Conservation (phyloP, 2,888 invertebrate genomes). For the Conchocele bisecta region DNA sequence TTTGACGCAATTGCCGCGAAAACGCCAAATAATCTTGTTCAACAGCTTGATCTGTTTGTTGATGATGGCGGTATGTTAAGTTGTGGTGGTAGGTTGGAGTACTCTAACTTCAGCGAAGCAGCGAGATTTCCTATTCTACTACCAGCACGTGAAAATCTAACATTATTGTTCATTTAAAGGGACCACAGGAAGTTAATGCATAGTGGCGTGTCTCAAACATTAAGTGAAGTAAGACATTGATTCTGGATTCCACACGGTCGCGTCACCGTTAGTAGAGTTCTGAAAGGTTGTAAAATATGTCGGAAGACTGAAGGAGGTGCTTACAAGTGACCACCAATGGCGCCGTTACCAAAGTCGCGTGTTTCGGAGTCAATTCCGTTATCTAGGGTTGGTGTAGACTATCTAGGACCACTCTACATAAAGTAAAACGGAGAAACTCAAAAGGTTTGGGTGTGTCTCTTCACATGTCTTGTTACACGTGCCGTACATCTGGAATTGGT, state of each 20-base stretch:
- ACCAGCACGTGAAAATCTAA: not conserved
- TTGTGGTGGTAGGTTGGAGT: not conserved
- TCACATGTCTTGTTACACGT: conserved; percentile 1
- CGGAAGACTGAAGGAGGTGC: not conserved
- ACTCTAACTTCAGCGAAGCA: not conserved
- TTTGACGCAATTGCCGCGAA: not conserved
- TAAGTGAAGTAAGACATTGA: not conserved
- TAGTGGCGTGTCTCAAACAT: conserved; percentile 2
- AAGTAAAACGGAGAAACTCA: no score
- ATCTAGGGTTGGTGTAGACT: not conserved
- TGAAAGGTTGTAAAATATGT: conserved; percentile 1
- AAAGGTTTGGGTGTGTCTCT: no score
- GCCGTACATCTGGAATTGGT: conserved; percentile 5
- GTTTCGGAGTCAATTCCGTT: not conserved
- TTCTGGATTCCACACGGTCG: not conserved
- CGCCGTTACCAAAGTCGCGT: not conserved
- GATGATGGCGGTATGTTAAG: not conserved
- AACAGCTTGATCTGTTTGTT: not conserved
- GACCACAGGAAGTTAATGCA: not conserved
- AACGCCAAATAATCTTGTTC: not conserved
- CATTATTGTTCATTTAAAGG: not conserved
- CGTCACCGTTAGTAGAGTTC: not conserved
- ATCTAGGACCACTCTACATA: no score
- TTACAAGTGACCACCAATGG: not conserved
- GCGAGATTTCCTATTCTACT: not conserved